These are phyloP conservation scores for Pelochelys cantorii DNA, from an alignment of 2,797 vertebrate species.

Conservation along the genomic window DNA sequence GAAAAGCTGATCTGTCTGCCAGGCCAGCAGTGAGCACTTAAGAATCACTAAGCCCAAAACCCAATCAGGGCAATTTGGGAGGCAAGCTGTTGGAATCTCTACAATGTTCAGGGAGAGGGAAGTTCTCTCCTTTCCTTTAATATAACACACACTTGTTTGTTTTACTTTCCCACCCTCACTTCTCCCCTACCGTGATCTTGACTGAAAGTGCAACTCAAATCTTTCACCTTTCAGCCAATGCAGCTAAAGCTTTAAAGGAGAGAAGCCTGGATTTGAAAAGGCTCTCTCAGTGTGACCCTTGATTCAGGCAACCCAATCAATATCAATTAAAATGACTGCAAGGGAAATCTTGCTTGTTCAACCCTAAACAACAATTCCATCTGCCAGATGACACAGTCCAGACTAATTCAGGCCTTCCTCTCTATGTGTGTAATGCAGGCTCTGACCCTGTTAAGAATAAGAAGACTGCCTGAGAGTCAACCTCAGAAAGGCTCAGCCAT, in stretches of 20 bases:
- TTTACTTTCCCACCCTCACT: neutral
- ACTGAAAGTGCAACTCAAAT: neutral
- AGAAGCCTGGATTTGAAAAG: neutral
- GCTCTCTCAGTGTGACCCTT: conserved; percentile 40
- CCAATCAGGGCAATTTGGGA: neutral
- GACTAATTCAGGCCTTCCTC: conserved; percentile 32
- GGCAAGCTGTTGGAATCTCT: neutral
- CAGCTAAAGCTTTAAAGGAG: neutral
- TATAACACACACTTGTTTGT: neutral
- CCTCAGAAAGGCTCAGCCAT: conserved; percentile 54
- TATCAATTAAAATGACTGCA: conserved; percentile 72
- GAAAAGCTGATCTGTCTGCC: neutral
- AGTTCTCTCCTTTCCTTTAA: conserved; percentile 5
- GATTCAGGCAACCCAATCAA: conserved; percentile 38
- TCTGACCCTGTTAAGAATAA: conserved; percentile 55
- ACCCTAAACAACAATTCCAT: conserved; percentile 66
- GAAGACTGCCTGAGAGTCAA: conserved; percentile 52
- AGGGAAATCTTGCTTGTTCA: conserved; percentile 67
- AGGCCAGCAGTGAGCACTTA: no score
- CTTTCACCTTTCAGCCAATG: neutral
- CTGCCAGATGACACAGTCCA: conserved; percentile 50
- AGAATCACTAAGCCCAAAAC: neutral
- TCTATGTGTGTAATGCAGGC: conserved; percentile 31
- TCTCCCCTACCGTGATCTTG: neutral
- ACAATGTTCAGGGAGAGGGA: neutral